Evolutionary conservation across 2,113 vertebrate genomes (phyloP).

Genomic region (Prunella himalayana): DNA sequence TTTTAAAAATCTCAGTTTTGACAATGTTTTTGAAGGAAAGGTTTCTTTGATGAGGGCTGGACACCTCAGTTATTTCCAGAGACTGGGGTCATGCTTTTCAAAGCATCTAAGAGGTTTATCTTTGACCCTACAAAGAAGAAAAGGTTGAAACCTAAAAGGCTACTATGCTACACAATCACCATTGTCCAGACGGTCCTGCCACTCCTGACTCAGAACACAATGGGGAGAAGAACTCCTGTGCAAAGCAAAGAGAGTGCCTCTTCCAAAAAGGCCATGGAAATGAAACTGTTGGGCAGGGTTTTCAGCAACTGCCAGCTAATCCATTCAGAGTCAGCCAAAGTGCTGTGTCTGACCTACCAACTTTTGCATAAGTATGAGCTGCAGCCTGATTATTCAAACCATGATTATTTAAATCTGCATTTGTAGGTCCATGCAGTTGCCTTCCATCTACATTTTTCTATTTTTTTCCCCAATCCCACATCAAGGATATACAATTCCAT

Average conservation of each 20-base stretch:
- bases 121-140: slow-evolving; percentile 56
- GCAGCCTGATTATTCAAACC: background rate
- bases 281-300: slow-evolving; percentile 61
- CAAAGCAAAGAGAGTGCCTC: slow-evolving; percentile 37
- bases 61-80: slow-evolving; percentile 59
- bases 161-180: slow-evolving; percentile 36
- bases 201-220: slow-evolving; percentile 35
- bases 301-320: slow-evolving; percentile 22
- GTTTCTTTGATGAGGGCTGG: slow-evolving; percentile 47
- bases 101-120: slow-evolving; percentile 51
- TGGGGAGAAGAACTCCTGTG: slow-evolving; percentile 49
- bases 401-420: background rate
- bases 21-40: slow-evolving; percentile 61
- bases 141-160: slow-evolving; percentile 62
- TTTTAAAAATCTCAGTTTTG: slow-evolving; percentile 45
- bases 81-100: slow-evolving; percentile 38
- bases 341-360: slow-evolving; percentile 39
- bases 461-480: background rate
- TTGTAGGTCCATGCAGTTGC: background rate
- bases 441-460: background rate
- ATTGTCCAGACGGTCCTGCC: slow-evolving; percentile 25
- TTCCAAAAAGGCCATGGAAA: slow-evolving; percentile 59
- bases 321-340: slow-evolving; percentile 41
- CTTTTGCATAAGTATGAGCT: background rate
- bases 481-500: background rate